Evolutionary conservation across 2,797 vertebrate genomes (phyloP).

Genomic region (Phalloptychus januarius): DNA sequence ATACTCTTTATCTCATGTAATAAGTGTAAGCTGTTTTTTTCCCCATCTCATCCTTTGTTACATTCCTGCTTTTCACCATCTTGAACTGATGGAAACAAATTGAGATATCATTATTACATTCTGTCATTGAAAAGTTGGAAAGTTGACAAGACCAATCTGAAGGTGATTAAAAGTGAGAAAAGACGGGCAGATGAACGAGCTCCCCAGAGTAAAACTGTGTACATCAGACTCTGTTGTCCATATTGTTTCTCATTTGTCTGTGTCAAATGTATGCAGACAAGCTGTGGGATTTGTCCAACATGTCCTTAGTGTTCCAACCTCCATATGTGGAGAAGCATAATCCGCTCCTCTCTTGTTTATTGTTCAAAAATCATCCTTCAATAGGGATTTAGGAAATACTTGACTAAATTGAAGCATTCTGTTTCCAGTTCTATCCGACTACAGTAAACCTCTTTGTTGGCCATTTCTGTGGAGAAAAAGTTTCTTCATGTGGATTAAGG

Average conservation of each 20-base stretch:
- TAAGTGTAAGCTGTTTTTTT: neutral
- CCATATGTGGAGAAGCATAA: slow-evolving; percentile 53
- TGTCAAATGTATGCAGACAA: slow-evolving; percentile 67
- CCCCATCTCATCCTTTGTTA: neutral
- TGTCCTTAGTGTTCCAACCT: slow-evolving; percentile 39
- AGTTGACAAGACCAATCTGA: slow-evolving; percentile 34
- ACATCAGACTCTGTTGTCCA: slow-evolving; percentile 51
- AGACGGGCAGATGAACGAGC: slow-evolving; percentile 50
- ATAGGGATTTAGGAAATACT: slow-evolving; percentile 51
- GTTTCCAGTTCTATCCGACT: slow-evolving; percentile 9
- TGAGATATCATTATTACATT: slow-evolving; percentile 54
- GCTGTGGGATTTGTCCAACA: slow-evolving; percentile 56
- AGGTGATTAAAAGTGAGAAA: slow-evolving; percentile 57
- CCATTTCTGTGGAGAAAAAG: neutral
- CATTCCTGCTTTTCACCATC: neutral
- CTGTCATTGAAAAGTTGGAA: slow-evolving; percentile 21
- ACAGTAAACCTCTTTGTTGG: neutral
- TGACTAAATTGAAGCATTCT: slow-evolving; percentile 37
- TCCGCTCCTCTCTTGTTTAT: slow-evolving; percentile 56
- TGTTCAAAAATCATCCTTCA: slow-evolving; percentile 47
- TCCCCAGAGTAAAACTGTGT: slow-evolving; percentile 38
- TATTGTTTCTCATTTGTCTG: slow-evolving; percentile 69
- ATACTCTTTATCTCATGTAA: neutral
- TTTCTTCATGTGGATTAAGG: slow-evolving; percentile 5
- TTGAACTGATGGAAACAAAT: slow-evolving; percentile 11